phyloP scores from a whole-genome alignment of 1,140 invertebrate species.

The Saccostrea glomerata region DNA sequence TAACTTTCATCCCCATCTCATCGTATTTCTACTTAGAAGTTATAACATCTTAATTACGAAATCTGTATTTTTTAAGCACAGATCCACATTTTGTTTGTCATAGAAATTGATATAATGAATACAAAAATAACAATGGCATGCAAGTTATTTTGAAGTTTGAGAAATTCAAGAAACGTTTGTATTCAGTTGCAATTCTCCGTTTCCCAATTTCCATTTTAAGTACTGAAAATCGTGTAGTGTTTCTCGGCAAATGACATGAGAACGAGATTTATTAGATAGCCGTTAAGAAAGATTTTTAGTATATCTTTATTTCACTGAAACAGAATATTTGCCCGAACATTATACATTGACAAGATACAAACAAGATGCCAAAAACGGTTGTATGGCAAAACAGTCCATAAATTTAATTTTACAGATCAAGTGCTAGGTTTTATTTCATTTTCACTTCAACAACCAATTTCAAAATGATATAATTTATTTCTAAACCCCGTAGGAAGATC shows the following conservation, averaged over 20 bases:
- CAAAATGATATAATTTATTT: conserved; percentile 15
- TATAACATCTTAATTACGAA: neutral
- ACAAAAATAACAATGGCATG: neutral
- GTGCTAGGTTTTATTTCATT: conserved; percentile 28
- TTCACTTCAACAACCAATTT: conserved; percentile 36
- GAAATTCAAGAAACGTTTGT: neutral
- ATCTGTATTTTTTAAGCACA: neutral
- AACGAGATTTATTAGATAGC: neutral
- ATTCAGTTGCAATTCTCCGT: neutral
- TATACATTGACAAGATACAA: conserved; percentile 3
- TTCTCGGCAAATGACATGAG: conserved; percentile 18
- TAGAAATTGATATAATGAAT: neutral
- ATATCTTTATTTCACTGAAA: conserved; percentile 20
- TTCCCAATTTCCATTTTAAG: conserved; percentile 28
- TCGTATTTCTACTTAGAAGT: no score
- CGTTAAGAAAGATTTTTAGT: neutral
- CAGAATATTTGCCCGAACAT: conserved; percentile 1
- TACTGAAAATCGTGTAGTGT: neutral
- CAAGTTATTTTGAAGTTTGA: neutral
- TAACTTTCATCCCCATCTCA: no score
- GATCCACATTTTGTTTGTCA: neutral
- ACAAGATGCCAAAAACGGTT: neutral
- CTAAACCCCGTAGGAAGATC: neutral
- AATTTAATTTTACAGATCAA: conserved; percentile 27
- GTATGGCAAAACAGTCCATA: conserved; percentile 3